A percentile compares a stretch with the other conserved stretches of the same genome.
phyloP scores from a whole-genome alignment of 2,888 invertebrate genomes.

The Vanessa cardui region DNA sequence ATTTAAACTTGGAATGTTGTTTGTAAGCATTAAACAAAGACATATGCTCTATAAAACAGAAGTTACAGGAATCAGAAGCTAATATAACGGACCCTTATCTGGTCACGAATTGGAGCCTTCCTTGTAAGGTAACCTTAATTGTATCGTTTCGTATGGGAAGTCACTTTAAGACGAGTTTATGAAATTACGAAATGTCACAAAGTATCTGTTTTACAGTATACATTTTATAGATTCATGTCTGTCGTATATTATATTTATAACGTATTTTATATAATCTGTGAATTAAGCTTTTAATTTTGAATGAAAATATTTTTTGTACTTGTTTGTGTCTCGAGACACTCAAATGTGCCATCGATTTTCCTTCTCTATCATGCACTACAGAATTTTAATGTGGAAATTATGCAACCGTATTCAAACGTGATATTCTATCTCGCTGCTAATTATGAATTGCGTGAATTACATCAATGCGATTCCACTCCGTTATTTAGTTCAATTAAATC shows the following conservation, averaged over 20 bases:
- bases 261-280: neutral
- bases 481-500: conserved; percentile 31
- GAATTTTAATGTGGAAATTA: no score
- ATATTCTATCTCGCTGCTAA: conserved; percentile 10
- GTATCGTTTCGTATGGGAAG: conserved; percentile 43
- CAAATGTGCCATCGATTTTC: no score
- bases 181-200: conserved; percentile 27
- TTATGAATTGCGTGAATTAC: conserved; percentile 19
- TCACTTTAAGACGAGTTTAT: conserved; percentile 35
- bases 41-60: conserved; percentile 40
- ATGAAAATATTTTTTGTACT: no score
- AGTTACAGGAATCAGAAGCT: conserved; percentile 14
- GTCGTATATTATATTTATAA: neutral
- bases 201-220: neutral
- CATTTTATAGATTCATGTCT: neutral
- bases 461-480: conserved; percentile 15
- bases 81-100: conserved; percentile 46
- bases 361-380: no score
- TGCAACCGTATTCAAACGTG: neutral
- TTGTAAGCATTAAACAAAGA: neutral
- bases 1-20: neutral
- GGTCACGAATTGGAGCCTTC: conserved; percentile 48
- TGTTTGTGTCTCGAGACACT: no score
- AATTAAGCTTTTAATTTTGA: no score
- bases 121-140: conserved; percentile 41